These are phyloP conservation scores for Cossypha dichroa DNA, from an alignment of 2,797 vertebrate genomes.

Conservation along the genomic window DNA sequence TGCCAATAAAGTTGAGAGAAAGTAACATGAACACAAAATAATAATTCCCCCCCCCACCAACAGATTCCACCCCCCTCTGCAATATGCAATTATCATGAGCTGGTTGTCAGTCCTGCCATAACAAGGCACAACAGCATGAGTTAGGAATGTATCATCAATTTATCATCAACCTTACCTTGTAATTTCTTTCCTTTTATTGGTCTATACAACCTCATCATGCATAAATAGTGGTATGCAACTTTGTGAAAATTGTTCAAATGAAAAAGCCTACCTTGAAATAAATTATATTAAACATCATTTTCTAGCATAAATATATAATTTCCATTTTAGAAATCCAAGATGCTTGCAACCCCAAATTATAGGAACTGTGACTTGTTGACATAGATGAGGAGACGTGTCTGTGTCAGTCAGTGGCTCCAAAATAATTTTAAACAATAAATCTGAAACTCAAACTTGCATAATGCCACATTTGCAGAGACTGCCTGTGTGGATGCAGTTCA, in stretches of 20 bases:
- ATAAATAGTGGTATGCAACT: background rate
- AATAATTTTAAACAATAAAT: conserved; percentile 13
- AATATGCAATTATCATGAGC: conserved; percentile 4
- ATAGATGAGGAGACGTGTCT: background rate
- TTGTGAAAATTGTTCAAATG: background rate
- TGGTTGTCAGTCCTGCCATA: conserved; percentile 25
- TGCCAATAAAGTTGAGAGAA: background rate
- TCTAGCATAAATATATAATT: background rate
- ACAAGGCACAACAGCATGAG: background rate
- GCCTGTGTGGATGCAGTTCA: background rate
- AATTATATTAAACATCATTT: background rate
- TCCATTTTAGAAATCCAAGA: background rate
- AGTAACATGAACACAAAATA: background rate
- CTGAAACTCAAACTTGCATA: background rate
- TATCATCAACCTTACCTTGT: background rate
- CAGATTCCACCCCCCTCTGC: background rate
- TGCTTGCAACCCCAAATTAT: background rate
- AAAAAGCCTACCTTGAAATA: background rate
- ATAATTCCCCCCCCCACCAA: background rate
- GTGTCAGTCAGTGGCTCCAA: background rate
- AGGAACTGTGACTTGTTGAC: background rate
- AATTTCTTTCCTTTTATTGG: conserved; percentile 5
- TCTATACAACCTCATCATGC: background rate
- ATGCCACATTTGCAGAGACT: background rate
- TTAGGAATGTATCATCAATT: conserved; percentile 32